Base-by-base conservation (phyloP, 2,797 vertebrate species). In the Pogoniulus pusillus region DNA sequence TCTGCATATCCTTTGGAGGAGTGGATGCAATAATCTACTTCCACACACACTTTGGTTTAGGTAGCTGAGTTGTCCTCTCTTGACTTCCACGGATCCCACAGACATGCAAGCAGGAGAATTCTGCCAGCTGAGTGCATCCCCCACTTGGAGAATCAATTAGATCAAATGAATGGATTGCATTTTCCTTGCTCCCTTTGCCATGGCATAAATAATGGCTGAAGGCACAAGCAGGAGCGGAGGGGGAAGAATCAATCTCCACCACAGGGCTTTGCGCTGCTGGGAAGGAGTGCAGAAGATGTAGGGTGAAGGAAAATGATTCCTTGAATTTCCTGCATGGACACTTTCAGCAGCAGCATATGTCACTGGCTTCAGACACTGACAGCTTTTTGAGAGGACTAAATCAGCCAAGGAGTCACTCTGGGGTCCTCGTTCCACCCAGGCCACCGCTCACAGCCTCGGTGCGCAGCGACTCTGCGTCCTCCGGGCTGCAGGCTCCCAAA, bases 11-110 rank as follows among this genome's bases (percentile, higher is more conserved):
- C 51, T 34, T 39, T 2, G 4, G 24, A 27, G 18, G 32, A 68
- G 47, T 4, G 27, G 19, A 15, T 4, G 47, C 35, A 32, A 29
- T 4, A 13, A 59, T 2, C n/a, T 14, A 18, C 55, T 27, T 30
- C 16, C 19, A 64, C 20, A 15, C 1, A 20, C 3, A 2, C 20
- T 59, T 32, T 0, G 1, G 1, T 53, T 32, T 22, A n/a, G 58
- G 24, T 6, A 32, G 1, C 6, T 2, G 7, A 54, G 10, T 3
- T 39, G 43, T 16, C 29, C 51, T 3, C 68, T 62, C 9, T 3
- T 2, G 47, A 60, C 23, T 82, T 41, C 63, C 87, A 73, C 22
- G 13, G 55, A 74, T 49, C 32, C 41, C 9, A 1, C 47, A 9
- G 0, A n/a, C 7, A 6, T 1, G 3, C 41, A n/a, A 35, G 11